Evolutionary conservation across 2,113 vertebrate species (phyloP), one percentile per base, ranked within the genome.

Genomic region (Anthoscopus minutus): DNA sequence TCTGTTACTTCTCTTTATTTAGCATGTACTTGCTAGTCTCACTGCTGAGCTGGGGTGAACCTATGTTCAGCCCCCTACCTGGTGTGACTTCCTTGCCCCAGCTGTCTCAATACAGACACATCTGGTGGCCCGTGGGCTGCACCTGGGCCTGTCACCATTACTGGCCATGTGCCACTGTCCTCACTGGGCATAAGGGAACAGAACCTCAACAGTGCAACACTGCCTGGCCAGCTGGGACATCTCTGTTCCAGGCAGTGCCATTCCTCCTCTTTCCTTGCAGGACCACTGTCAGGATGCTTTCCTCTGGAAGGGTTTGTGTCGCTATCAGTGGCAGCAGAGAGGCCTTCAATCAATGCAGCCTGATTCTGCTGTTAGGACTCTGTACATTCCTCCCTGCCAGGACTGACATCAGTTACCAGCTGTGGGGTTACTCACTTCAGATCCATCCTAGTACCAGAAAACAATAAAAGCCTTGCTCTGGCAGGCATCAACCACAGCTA

Each of bases 151-250:
- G 4, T 57, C n/a, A 30, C 27, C 5, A 1, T 40, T 44, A 30
- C 33, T 10, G 33, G 37, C 81, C 27, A 8, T 50, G 53, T 3
- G 12, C 14, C 33, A 33, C 12, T 67, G 6, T 50, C 45, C 67
- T 82, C 0, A 0, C 40, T 45, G 81, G 76, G 18, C 4, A 9
- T 0, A 0, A 21, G 21, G n/a, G 12, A 24, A 72, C 25, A 80
- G 66, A 48, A 27, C 5, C 23, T 27, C 7, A 4, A 2, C 15
- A 31, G 22, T 22, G 31, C 38, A 24, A 15, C 22, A 3, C 19
- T 51, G 40, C 42, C 37, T 2, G 4, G 31, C 42, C 56, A 53
- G 35, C 44, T 20, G 60, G 28, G 25, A 37, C 71, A 18, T 56
- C 24, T 15, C 54, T 69, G 44, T 48, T 53, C 54, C 28, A 2